Evolutionary conservation across 2,797 vertebrate species (phyloP).

Genomic region (Dallia pectoralis): DNA sequence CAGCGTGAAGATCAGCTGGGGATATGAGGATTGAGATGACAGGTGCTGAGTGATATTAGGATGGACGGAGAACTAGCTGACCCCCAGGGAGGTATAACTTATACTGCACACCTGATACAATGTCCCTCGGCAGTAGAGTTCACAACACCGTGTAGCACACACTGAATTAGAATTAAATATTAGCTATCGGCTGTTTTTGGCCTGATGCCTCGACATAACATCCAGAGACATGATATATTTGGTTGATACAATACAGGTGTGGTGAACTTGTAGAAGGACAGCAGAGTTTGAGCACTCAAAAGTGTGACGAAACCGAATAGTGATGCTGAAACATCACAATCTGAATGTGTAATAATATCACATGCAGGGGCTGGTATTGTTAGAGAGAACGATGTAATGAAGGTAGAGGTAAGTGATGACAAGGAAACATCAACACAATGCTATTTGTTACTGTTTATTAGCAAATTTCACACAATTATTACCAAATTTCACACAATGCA

Average conservation of each 20-base stretch:
- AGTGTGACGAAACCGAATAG: background rate
- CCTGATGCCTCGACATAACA: background rate
- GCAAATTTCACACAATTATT: background rate
- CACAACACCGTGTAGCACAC: background rate
- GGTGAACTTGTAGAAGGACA: background rate
- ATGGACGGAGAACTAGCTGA: conserved; percentile 38
- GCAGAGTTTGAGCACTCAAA: background rate
- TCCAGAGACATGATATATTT: background rate
- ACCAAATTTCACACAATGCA: background rate
- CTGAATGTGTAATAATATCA: background rate
- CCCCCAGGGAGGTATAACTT: conserved; percentile 42
- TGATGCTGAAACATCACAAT: background rate
- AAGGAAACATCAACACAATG: background rate
- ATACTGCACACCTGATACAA: conserved; percentile 7
- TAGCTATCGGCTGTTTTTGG: background rate
- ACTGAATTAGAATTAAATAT: background rate
- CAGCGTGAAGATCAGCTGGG: conserved; percentile 49
- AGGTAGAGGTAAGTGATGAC: background rate
- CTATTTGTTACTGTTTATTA: background rate
- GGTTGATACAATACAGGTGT: background rate
- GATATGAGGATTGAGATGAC: conserved; percentile 52
- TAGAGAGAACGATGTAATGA: background rate
- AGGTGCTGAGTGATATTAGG: conserved; percentile 48
- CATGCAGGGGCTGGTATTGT: background rate
- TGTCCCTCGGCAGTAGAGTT: background rate